Base-by-base conservation (phyloP, 2,888 invertebrate species). In the Dicyrtomina minuta region DNA sequence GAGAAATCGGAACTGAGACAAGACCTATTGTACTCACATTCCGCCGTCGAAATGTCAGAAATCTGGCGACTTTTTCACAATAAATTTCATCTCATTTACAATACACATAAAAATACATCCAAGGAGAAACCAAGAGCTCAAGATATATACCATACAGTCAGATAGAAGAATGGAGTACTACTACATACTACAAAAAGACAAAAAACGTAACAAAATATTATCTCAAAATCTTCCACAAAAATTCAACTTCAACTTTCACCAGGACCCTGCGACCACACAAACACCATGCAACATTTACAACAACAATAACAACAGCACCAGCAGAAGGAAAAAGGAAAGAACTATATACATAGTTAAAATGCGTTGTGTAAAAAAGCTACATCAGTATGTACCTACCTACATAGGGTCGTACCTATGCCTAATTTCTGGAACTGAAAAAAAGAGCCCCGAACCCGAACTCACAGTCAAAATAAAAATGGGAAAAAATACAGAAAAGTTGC, bases 61-160 rank as follows among this genome's bases (percentile, higher is more conserved):
- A 73, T 74, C 73, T 77, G 77, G 77, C 75, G 77, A 77, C 77
- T 73, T 72, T 72, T 71, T 72, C 73, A 72, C 73, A 72, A 77
- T 77, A 77, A 77, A 77, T 75, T 72, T 69, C 51, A 68, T 70
- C 59, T 70, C 70, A 64, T 70, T 68, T 65, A 64, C 65, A 65
- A 64, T 70, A 65, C 56, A 65, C 56, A 15, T 10, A 65, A 56
- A 65, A 64, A 15, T 10, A 39, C 51, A n/a, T 15, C 12, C 20
- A 59, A n/a, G 39, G 22, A 43, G 26, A 55, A 51, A 39, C 8
- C 5, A 22, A 22, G 6, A 12, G 17, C 8, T 6, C 10, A 49
- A 12, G 6, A 49, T 49, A 17, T n/a, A 24, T 10, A 15, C 56
- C 13, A 8, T 20, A 26, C 53, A 53, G 44, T 10, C 15, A 60